A percentile compares a stretch with the other conserved stretches of the same genome.
These are phyloP conservation scores for Oncorhynchus tshawytscha DNA, from an alignment of 2,113 vertebrate genomes.

Conservation along the genomic window DNA sequence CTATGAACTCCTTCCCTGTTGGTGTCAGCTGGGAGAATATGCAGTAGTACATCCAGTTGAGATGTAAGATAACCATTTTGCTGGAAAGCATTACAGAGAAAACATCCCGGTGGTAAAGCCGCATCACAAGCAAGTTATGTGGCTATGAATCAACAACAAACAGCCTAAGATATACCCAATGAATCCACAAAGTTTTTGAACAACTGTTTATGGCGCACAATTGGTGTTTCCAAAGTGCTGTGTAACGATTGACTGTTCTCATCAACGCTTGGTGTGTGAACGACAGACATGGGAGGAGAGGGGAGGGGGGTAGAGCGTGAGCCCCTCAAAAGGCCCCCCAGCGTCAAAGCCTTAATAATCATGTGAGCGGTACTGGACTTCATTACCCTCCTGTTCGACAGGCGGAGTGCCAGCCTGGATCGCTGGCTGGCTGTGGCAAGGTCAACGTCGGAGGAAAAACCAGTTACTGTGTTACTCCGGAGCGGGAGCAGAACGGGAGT, in stretches of 20 bases:
- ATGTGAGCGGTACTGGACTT: slow-evolving; percentile 77
- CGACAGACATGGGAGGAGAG: slow-evolving; percentile 58
- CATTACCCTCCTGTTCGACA: slow-evolving; percentile 78
- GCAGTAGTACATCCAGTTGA: neutral
- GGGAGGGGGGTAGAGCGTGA: slow-evolving; percentile 14
- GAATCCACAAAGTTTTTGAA: slow-evolving; percentile 1
- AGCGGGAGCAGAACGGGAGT: slow-evolving; percentile 79
- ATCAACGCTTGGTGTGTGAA: slow-evolving; percentile 42
- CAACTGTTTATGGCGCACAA: slow-evolving; percentile 41
- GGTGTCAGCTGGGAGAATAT: neutral
- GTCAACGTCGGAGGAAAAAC: slow-evolving; percentile 81
- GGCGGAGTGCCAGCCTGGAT: slow-evolving; percentile 76
- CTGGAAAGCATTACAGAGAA: neutral
- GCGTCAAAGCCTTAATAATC: slow-evolving; percentile 78
- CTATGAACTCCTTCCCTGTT: neutral
- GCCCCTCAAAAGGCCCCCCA: slow-evolving; percentile 69
- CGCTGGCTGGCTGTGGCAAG: slow-evolving; percentile 79
- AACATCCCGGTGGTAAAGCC: neutral
- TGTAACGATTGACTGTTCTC: slow-evolving; percentile 1
- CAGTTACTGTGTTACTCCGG: slow-evolving; percentile 80
- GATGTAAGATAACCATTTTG: neutral
- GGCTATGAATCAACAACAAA: neutral
- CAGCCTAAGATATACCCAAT: neutral
- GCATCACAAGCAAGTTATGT: neutral
- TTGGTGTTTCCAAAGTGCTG: slow-evolving; percentile 35